Percentiles rank a stretch among this genome's conserved stretches.
Conservation (phyloP, 2,797 vertebrate genomes). For the Falco cherrug region DNA sequence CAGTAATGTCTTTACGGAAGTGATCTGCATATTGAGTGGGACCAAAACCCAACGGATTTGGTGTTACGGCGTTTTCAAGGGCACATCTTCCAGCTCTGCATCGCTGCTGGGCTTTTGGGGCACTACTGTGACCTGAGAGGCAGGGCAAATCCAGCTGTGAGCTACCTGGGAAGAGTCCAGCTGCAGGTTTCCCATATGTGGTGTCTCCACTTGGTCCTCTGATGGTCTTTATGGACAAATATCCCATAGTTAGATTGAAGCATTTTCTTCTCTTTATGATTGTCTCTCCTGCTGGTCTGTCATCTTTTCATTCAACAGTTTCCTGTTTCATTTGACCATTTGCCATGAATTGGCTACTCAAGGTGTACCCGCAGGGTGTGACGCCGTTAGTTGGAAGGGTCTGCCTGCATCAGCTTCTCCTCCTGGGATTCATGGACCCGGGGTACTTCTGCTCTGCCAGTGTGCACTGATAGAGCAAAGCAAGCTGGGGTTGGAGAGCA, state of each 20-base stretch:
- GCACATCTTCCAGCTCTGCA: not conserved
- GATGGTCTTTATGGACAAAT: not conserved
- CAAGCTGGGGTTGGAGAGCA: not conserved
- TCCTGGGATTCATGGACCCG: slow-evolving; percentile 38
- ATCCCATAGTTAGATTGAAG: not conserved
- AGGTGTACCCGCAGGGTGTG: not conserved
- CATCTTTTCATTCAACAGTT: not conserved
- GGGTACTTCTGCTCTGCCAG: slow-evolving; percentile 79
- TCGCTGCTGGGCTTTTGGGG: not conserved
- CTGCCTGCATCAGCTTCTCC: not conserved
- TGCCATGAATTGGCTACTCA: not conserved
- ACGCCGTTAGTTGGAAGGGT: not conserved
- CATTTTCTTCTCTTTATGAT: not conserved
- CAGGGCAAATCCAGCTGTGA: not conserved
- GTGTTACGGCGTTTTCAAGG: not conserved
- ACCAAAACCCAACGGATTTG: not conserved
- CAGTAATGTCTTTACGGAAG: not conserved
- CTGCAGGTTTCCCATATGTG: not conserved
- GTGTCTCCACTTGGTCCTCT: not conserved
- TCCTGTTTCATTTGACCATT: not conserved
- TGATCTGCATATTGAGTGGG: fast-evolving
- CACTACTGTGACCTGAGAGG: not conserved
- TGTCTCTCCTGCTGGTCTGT: not conserved
- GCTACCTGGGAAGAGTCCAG: not conserved
- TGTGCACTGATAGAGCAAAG: slow-evolving; percentile 55